Evolutionary conservation across 2,888 invertebrate species (phyloP).

Genomic region (Andrena camellia): DNA sequence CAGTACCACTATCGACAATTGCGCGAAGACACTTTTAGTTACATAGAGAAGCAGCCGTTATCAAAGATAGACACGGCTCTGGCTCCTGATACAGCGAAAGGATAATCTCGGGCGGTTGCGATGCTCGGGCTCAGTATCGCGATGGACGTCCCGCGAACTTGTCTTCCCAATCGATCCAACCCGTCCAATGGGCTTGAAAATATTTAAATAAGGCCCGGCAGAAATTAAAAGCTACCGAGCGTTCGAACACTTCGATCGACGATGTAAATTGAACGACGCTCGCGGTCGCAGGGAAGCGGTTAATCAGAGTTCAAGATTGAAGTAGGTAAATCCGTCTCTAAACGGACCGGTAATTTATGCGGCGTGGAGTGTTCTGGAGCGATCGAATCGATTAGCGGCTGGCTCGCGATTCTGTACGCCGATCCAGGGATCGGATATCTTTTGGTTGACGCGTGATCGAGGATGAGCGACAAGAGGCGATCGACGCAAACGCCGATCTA

Average conservation of each 20-base stretch:
- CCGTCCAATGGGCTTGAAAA: background rate
- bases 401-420: background rate
- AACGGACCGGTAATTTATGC: conserved; percentile 15
- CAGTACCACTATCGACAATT: conserved; percentile 48
- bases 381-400: conserved; percentile 6
- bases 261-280: conserved; percentile 9
- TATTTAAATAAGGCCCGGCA: background rate
- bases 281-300: too few relatives aligned
- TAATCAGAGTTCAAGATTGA: conserved; percentile 4
- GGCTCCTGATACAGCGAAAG: conserved; percentile 56
- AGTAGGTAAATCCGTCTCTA: background rate
- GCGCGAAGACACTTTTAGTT: conserved; percentile 29
- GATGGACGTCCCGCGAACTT: conserved; percentile 40
- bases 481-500: conserved; percentile 74
- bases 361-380: background rate
- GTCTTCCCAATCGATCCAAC: background rate
- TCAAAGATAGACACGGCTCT: conserved; percentile 58
- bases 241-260: background rate
- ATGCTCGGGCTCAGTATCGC: conserved; percentile 54
- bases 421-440: background rate
- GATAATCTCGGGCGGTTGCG: conserved; percentile 46
- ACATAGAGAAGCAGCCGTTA: conserved; percentile 42
- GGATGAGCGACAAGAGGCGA: conserved; percentile 69
- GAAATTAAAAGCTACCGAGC: background rate
- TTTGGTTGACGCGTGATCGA: background rate